These are phyloP conservation scores for Caretta caretta DNA, from an alignment of 2,113 vertebrate species.

Conservation along the genomic window DNA sequence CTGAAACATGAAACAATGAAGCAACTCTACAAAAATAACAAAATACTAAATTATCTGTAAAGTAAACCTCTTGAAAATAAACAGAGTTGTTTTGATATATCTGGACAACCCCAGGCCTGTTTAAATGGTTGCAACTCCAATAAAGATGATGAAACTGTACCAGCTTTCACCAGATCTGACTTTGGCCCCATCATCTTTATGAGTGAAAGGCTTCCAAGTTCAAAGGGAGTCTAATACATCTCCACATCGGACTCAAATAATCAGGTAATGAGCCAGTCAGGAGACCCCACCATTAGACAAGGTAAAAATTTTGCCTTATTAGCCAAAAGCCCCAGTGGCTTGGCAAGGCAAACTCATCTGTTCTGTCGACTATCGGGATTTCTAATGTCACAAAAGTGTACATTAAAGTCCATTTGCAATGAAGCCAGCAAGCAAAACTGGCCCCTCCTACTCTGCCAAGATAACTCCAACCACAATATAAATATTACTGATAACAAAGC, in stretches of 20 bases:
- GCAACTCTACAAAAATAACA: neutral
- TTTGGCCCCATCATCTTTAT: neutral
- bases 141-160: neutral
- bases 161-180: neutral
- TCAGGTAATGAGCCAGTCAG: neutral
- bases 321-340: conserved; percentile 4
- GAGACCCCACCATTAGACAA: neutral
- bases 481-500: conserved; percentile 41
- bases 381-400: neutral
- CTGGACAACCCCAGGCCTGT: conserved; percentile 20
- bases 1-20: neutral
- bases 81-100: conserved; percentile 17
- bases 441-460: neutral
- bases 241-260: neutral
- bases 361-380: neutral
- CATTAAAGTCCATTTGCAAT: neutral
- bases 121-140: neutral
- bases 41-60: neutral
- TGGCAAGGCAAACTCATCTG: neutral
- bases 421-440: conserved; percentile 22
- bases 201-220: neutral
- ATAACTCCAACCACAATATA: neutral
- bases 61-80: neutral
- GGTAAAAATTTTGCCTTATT: neutral
- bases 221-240: neutral